phyloP scores from a whole-genome alignment of 2,888 invertebrate species.

The Drosophila stalkeri region DNA sequence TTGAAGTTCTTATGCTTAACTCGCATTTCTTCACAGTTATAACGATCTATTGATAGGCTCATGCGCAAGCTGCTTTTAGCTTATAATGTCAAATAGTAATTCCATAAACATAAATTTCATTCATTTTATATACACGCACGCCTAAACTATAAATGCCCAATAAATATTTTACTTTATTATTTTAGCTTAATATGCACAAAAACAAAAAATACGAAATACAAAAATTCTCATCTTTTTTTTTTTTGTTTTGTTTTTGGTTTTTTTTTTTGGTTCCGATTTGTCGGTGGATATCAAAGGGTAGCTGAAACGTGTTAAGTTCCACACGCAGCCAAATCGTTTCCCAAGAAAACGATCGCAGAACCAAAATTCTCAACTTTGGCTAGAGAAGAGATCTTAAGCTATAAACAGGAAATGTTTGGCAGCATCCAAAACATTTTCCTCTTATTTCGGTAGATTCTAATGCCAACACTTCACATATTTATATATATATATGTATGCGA shows the following conservation, averaged over 20 bases:
- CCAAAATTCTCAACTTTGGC: conserved; percentile 9
- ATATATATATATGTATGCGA: background rate
- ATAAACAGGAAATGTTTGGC: conserved; percentile 75
- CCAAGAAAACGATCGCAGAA: conserved; percentile 48
- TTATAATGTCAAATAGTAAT: conserved; percentile 35
- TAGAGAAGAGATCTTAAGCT: conserved; percentile 22
- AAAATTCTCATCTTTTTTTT: conserved; percentile 4
- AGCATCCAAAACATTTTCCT: conserved; percentile 47
- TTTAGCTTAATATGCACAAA: conserved; percentile 47
- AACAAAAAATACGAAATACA: conserved; percentile 19
- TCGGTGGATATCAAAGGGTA: conserved; percentile 53
- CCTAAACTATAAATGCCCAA: conserved; percentile 42
- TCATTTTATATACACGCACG: conserved; percentile 36
- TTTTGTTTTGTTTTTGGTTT: background rate
- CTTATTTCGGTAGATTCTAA: conserved; percentile 69
- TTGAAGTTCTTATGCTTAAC: conserved; percentile 14
- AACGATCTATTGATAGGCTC: conserved; percentile 37
- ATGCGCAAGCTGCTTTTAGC: conserved; percentile 40
- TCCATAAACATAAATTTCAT: conserved; percentile 20
- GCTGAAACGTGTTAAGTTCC: conserved; percentile 48
- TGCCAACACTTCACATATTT: conserved; percentile 23
- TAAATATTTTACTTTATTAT: conserved; percentile 68
- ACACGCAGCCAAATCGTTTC: conserved; percentile 64
- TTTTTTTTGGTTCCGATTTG: conserved; percentile 10
- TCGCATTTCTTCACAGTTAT: conserved; percentile 15